phyloP scores from a whole-genome alignment of 92 coral and sea anemone genomes.

The Parazoanthus atlanticus region DNA sequence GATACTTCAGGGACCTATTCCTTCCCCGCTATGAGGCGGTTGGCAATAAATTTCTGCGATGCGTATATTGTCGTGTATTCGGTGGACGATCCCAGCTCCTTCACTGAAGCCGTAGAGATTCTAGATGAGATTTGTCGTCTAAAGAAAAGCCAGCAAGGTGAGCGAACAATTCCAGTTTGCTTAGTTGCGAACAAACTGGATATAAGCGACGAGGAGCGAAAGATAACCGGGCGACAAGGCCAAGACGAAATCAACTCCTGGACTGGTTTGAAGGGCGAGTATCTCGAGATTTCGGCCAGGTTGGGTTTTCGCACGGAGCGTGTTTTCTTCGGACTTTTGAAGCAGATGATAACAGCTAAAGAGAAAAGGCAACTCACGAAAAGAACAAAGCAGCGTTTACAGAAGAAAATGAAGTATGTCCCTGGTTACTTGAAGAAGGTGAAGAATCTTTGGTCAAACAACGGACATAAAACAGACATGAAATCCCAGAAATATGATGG shows the following conservation, averaged over 20 bases:
- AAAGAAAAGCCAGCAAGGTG: slow-evolving; percentile 41
- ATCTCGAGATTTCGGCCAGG: slow-evolving; percentile 79
- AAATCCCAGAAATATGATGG: too few relatives aligned
- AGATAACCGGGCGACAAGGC: slow-evolving; percentile 52
- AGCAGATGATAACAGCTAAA: slow-evolving; percentile 26
- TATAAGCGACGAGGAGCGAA: slow-evolving; percentile 51
- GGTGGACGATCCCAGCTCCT: slow-evolving; percentile 65
- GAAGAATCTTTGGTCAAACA: neutral
- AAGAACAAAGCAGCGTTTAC: slow-evolving; percentile 11
- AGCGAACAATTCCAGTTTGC: slow-evolving; percentile 49
- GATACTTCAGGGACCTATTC: slow-evolving; percentile 81
- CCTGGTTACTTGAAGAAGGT: slow-evolving; percentile 10
- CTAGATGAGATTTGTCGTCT: slow-evolving; percentile 58
- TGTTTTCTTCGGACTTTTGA: slow-evolving; percentile 48
- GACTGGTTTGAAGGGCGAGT: slow-evolving; percentile 62
- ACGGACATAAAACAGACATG: neutral
- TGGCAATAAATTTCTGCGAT: slow-evolving; percentile 71
- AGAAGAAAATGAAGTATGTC: slow-evolving; percentile 14
- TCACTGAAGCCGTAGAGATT: slow-evolving; percentile 61
- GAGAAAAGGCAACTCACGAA: slow-evolving; percentile 22
- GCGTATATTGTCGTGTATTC: slow-evolving; percentile 79
- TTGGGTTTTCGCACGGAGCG: slow-evolving; percentile 59
- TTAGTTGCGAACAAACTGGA: slow-evolving; percentile 79
- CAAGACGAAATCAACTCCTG: slow-evolving; percentile 52
- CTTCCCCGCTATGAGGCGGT: slow-evolving; percentile 79